Evolutionary conservation across 2,888 invertebrate genomes (phyloP), one percentile per base, ranked within the genome.

Genomic region (Macrophya alboannulata): DNA sequence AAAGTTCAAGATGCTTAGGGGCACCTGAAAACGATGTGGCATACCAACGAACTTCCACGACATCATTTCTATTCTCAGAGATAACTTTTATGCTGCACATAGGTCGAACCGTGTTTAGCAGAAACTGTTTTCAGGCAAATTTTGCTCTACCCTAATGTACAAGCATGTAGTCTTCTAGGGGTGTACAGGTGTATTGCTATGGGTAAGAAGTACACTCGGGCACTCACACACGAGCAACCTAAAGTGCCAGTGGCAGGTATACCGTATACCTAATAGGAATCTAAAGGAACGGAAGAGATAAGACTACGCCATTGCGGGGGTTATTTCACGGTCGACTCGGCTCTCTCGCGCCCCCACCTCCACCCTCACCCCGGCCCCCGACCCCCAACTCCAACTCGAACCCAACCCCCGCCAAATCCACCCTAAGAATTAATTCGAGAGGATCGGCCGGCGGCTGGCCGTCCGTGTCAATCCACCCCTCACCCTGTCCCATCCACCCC

Each of bases 301-400:
- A 90, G 89, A 90, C 90, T 91, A 91, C 90, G 90, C 90, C 90
- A 90, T 89, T 92, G 91, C 87, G 89, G 88, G 88, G 92, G 93
- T 93, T 93, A 93, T 93, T 93, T 93, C 93, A 93, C 93, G 93
- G 92, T 93, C 92, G 92, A 93, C 91, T 93, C 92, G 92, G 85
- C 92, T 90, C 88, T 91, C 92, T 93, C 92, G 91, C 91, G 92
- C 93, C 90, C 91, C 90, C 89, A 86, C 85, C 88, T 89, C 88
- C 37, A 88, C 90, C 90, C 88, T 87, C 88, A 86, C 86, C 83
- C 84, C 88, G 90, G 87, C 90, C 90, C 90, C 90, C 90, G 88
- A 89, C 87, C 86, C 51, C 17, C 4, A 51, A 15, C 51, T 17
- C 51, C 51, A 15, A 51, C 92, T 90, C 90, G 89, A 86, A 84